These are phyloP conservation scores for Esox masquinongy DNA, from an alignment of 2,797 vertebrate genomes.

Conservation along the genomic window DNA sequence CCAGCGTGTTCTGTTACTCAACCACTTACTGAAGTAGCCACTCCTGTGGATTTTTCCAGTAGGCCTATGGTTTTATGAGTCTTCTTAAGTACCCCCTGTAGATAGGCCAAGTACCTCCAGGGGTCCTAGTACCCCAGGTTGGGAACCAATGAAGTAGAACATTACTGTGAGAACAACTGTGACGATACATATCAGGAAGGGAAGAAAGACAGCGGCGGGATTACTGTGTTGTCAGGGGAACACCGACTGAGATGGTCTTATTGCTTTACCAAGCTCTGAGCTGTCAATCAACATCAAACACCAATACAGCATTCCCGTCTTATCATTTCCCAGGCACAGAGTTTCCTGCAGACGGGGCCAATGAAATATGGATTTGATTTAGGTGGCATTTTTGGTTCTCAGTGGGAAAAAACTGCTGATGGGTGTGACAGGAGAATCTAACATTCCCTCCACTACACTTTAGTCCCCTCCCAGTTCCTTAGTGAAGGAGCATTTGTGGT, in stretches of 20 bases:
- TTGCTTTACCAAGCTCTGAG: conserved; percentile 56
- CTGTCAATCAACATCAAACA: conserved; percentile 60
- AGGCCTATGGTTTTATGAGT: too few relatives aligned
- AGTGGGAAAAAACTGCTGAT: conserved; percentile 19
- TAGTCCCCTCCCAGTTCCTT: conserved; percentile 7
- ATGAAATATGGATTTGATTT: conserved; percentile 34
- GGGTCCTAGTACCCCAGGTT: too few relatives aligned
- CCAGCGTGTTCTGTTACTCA: too few relatives aligned
- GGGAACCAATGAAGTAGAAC: background rate
- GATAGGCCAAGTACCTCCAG: too few relatives aligned
- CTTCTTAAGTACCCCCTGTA: too few relatives aligned
- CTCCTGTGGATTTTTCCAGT: too few relatives aligned
- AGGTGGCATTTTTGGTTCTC: conserved; percentile 28
- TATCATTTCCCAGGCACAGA: conserved; percentile 28
- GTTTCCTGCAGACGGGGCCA: conserved; percentile 31
- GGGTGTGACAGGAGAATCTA: background rate
- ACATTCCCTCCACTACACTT: background rate
- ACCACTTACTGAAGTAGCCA: too few relatives aligned
- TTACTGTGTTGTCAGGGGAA: conserved; percentile 41
- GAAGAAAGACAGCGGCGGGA: conserved; percentile 19
- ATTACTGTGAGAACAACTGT: conserved; percentile 30
- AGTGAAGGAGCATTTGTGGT: background rate
- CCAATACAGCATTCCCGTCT: conserved; percentile 26
- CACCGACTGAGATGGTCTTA: conserved; percentile 37
- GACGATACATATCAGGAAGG: conserved; percentile 30